A percentile compares a stretch with the other conserved stretches of the same genome.
phyloP scores from a whole-genome alignment of 2,888 invertebrate genomes.

The Thumatha senex region DNA sequence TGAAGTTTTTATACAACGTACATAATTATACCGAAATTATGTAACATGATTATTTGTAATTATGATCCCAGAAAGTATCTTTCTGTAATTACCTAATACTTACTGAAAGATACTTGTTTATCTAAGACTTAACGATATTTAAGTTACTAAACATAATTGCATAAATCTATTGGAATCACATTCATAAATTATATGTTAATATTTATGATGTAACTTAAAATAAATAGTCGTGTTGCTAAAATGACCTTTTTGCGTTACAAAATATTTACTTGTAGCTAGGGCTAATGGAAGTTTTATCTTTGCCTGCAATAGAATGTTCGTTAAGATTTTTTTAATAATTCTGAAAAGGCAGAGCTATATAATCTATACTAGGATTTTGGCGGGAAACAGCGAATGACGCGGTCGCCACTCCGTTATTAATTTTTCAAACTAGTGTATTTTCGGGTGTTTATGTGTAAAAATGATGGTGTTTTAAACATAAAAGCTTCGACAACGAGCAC shows the following conservation, averaged over 20 bases:
- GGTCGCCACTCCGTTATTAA: too few species aligned
- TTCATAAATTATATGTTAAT: constrained; percentile 14
- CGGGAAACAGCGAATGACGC: too few species aligned
- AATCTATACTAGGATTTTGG: too few species aligned
- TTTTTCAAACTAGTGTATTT: too few species aligned
- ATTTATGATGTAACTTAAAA: constrained; percentile 18
- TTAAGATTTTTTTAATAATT: too few species aligned
- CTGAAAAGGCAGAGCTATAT: too few species aligned
- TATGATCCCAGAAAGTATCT: background rate
- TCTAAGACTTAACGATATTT: constrained; percentile 1
- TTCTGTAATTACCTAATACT: too few species aligned
- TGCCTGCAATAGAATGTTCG: too few species aligned
- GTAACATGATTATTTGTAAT: background rate
- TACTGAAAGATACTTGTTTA: background rate
- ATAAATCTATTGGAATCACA: constrained; percentile 5
- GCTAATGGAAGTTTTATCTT: constrained; percentile 5
- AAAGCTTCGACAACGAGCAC: too few species aligned
- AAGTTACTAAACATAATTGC: constrained; percentile 3
- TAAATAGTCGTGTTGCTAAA: constrained; percentile 17
- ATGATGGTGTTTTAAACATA: too few species aligned
- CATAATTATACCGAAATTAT: background rate
- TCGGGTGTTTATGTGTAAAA: too few species aligned
- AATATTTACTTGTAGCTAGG: constrained; percentile 7
- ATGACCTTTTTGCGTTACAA: constrained; percentile 25
- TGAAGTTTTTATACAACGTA: too few species aligned